Conservation (phyloP, 2,888 invertebrate genomes). For the Monopis laevigella region DNA sequence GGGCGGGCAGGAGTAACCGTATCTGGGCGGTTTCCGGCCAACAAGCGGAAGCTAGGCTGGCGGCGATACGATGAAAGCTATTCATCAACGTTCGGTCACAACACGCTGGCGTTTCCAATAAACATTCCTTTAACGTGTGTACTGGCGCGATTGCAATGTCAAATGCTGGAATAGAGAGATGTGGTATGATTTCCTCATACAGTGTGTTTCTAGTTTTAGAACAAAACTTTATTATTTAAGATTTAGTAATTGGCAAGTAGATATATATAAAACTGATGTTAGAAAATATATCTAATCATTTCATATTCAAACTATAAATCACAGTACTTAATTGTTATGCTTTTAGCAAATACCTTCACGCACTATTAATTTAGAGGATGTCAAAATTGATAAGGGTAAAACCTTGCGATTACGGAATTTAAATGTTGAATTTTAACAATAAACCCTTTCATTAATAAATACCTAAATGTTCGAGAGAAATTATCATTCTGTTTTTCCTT, state of each 20-base stretch:
- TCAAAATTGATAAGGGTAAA: constrained; percentile 49
- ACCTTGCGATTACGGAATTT: constrained; percentile 41
- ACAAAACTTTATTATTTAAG: neutral
- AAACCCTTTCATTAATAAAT: too few species aligned
- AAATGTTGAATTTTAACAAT: constrained; percentile 31
- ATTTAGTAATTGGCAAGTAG: too few species aligned
- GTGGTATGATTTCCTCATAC: neutral
- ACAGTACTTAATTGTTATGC: constrained; percentile 27
- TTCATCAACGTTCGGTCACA: constrained; percentile 52
- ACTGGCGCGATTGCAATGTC: constrained; percentile 10
- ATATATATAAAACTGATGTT: neutral
- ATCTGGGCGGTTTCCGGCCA: constrained; percentile 45
- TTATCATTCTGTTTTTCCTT: too few species aligned
- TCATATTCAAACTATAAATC: constrained; percentile 20
- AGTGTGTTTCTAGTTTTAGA: neutral
- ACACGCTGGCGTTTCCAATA: constrained; percentile 36
- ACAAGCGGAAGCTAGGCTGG: constrained; percentile 28
- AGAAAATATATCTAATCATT: neutral
- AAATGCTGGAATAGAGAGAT: constrained; percentile 6
- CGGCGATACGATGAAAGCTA: constrained; percentile 41
- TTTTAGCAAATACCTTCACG: constrained; percentile 42
- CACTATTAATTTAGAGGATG: constrained; percentile 49
- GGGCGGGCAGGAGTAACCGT: constrained; percentile 24
- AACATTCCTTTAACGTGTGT: constrained; percentile 22
- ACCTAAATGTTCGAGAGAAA: too few species aligned